A percentile compares a stretch with the other conserved stretches of the same genome.
These are phyloP conservation scores for Bradypus variegatus DNA, from an alignment of 2,797 vertebrate species.

Conservation along the genomic window DNA sequence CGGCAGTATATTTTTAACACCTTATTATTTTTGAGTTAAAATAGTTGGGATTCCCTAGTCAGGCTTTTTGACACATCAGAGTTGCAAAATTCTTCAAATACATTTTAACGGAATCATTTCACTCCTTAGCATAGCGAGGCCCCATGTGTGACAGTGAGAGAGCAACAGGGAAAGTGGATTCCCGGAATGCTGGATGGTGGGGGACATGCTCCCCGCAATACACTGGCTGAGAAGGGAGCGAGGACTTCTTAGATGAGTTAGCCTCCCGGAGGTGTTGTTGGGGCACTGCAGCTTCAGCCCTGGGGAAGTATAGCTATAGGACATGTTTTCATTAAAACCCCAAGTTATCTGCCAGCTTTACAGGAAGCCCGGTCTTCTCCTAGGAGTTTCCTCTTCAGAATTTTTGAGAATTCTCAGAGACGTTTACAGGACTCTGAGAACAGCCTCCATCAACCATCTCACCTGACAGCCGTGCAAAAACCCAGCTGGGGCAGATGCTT, in stretches of 20 bases:
- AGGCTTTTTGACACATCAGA: conserved; percentile 17
- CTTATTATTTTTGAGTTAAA: conserved; percentile 11
- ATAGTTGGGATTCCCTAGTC: neutral
- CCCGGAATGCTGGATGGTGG: too few relatives aligned
- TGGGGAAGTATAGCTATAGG: neutral
- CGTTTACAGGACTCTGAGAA: neutral
- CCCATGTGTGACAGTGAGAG: neutral
- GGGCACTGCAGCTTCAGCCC: neutral
- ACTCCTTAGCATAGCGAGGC: neutral
- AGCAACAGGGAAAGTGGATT: neutral
- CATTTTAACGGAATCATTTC: neutral
- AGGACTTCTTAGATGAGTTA: neutral
- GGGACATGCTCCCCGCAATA: rapidly evolving
- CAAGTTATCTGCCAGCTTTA: neutral
- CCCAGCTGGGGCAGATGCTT: neutral
- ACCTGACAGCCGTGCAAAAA: neutral
- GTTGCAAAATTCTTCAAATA: conserved; percentile 10
- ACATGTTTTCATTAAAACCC: rapidly evolving
- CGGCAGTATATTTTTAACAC: neutral
- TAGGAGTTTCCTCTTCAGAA: neutral
- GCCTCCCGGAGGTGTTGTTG: rapidly evolving
- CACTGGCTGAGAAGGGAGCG: neutral
- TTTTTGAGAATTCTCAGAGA: neutral
- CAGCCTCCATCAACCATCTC: neutral
- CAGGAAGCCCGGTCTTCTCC: neutral